Base-by-base conservation (phyloP, 1,140 invertebrate species). In the Drosophila sucinea region DNA sequence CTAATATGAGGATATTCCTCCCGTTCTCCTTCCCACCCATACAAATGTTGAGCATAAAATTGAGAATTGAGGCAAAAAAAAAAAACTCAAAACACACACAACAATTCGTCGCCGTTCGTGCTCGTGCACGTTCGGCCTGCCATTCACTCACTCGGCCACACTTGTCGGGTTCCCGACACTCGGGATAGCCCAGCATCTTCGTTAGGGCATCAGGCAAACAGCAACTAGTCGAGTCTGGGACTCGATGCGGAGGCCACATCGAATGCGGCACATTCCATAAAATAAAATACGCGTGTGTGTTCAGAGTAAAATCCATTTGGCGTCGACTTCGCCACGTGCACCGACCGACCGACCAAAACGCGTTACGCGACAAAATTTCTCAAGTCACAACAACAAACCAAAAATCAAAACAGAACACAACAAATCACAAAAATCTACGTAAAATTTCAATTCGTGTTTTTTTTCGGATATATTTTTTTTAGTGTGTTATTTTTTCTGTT, bases 311-410 rank as follows among this genome's bases (percentile, higher is more conserved):
- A 25, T 51, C 73, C 61, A 87, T 84, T 87, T 63, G 67, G 79
- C 81, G 83, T 89, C 83, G 83, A 84, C 70, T 58, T 77, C 67
- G 84, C 84, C 83, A 89, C 84, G 84, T 80, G 84, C 69, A 86
- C 83, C 75, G 83, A 85, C 83, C 40, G 30, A 30, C 2, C 35
- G 35, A 38, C 8, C 35, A 10, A 5, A 30, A 30, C 56, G 60
- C 25, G 17, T 60, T 32, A 40, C 17, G 33, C 32, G 35, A 30
- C n/a, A 62, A n/a, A 44, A 23, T 17, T 33, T 17, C 17, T 17
- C 17, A 17, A 17, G 17, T 17, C 17, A 17, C 17, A 17, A 17
- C 17, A n/a, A 17, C 32, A 25, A 57, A 51, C 33, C 33, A n/a
- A n/a, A 17, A 33, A 41, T 11, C 32, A 58, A 38, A 68, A 67